Evolutionary conservation across 2,888 invertebrate species (phyloP), one percentile per base, ranked within the genome.

Genomic region (Idaea aversata): DNA sequence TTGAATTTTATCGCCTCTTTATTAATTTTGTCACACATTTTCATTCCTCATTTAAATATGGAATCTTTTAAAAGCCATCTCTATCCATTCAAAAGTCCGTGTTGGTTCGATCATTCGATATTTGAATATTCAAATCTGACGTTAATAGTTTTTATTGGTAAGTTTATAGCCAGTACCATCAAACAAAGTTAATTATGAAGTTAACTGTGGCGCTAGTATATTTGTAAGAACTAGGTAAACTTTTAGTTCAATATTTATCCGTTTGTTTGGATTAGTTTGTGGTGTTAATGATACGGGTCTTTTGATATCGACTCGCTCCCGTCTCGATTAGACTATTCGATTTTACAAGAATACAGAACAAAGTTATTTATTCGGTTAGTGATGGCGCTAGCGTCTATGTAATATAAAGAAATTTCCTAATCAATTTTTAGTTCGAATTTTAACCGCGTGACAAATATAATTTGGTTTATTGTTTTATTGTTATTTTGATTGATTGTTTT

Each of bases 81-180:
- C 71, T 71, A 74, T 79, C 79, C 81, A 85, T 86, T 85, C 82
- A 82, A 74, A 83, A 80, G 83, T 82, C 81, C 82, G 85, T 83
- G 82, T 82, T 80, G 74, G 76, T 68, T 74, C 59, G 58, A 72
- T 47, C 47, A 65, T 86, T 86, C 84, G 82, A 83, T 81, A 87
- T 88, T 90, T 88, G 84, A 88, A 90, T 90, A 90, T 88, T 88
- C 84, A 87, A 88, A 88, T 82, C 78, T 79, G 77, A 71, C 81
- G 84, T 87, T 91, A 90, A 90, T 90, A 88, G 88, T 81, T 90
- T 91, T 91, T 91, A 91, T 90, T 88, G 88, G 85, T 86, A 83
- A 86, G 83, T 90, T 91, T 89, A 91, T 88, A 83, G 86, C 86
- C 88, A 84, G 81, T 90, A 47, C 7, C 7, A 47, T 47, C 4